Conservation (phyloP, 2,113 vertebrate species). For the Arenaria interpres region DNA sequence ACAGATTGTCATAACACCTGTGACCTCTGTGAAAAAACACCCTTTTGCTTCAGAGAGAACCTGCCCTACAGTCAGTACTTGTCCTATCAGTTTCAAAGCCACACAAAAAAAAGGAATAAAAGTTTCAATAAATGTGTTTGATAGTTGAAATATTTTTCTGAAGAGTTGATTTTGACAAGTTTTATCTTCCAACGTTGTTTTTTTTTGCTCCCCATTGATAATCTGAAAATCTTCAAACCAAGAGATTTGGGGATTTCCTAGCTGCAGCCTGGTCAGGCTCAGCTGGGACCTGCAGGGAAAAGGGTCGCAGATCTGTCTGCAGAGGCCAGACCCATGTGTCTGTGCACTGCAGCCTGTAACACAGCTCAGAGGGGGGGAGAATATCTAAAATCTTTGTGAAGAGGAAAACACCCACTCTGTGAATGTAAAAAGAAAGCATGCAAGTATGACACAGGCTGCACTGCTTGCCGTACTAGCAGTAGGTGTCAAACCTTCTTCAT, state of each 20-base stretch:
- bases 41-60: background rate
- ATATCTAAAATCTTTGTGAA: background rate
- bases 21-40: rapidly evolving
- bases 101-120: background rate
- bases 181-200: background rate
- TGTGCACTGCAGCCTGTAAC: background rate
- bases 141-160: background rate
- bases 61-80: background rate
- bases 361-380: background rate
- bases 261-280: background rate
- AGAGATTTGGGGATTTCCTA: background rate
- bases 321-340: background rate
- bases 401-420: background rate
- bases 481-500: background rate
- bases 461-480: background rate
- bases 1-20: background rate
- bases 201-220: background rate
- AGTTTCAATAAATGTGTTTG: background rate
- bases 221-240: background rate
- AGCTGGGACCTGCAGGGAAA: background rate
- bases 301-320: background rate
- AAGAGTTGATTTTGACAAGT: background rate
- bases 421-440: background rate
- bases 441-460: background rate
- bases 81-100: background rate